These are phyloP conservation scores for Leucozona laternaria DNA, from an alignment of 2,888 invertebrate genomes.

Conservation along the genomic window DNA sequence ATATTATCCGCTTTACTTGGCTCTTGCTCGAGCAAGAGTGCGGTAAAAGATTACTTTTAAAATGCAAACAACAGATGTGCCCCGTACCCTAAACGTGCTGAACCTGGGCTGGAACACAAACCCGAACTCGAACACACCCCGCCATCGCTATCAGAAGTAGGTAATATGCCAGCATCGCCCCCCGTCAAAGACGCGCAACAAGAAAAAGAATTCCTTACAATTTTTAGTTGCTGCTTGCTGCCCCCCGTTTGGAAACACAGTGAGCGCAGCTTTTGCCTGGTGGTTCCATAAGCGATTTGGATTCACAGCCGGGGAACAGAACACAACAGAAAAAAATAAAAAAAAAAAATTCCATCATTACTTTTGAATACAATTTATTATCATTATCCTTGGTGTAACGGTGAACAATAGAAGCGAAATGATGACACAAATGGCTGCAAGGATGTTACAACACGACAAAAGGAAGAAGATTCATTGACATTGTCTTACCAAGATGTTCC, in stretches of 20 bases:
- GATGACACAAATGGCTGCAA: constrained; percentile 75
- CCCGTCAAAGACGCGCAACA: neutral
- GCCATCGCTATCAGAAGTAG: constrained; percentile 19
- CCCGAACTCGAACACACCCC: constrained; percentile 42
- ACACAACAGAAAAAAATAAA: neutral
- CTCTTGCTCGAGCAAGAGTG: constrained; percentile 61
- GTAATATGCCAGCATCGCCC: constrained; percentile 17
- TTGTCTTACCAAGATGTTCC: constrained; percentile 73
- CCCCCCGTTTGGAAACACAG: constrained; percentile 16
- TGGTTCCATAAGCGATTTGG: constrained; percentile 49
- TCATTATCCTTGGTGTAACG: constrained; percentile 73
- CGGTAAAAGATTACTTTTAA: constrained; percentile 76
- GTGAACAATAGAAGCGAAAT: constrained; percentile 74
- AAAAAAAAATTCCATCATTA: constrained; percentile 68
- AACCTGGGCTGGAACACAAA: constrained; percentile 10
- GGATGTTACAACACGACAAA: constrained; percentile 56
- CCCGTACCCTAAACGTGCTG: neutral
- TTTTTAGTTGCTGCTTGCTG: constrained; percentile 63
- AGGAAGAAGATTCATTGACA: constrained; percentile 73
- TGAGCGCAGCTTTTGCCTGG: constrained; percentile 3
- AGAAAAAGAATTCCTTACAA: constrained; percentile 65
- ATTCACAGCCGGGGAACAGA: constrained; percentile 55
- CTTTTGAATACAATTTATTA: constrained; percentile 76
- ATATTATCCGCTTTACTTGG: constrained; percentile 70
- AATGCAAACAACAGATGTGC: constrained; percentile 76